phyloP scores from a whole-genome alignment of 2,888 invertebrate genomes.

The Folsomia candida region DNA sequence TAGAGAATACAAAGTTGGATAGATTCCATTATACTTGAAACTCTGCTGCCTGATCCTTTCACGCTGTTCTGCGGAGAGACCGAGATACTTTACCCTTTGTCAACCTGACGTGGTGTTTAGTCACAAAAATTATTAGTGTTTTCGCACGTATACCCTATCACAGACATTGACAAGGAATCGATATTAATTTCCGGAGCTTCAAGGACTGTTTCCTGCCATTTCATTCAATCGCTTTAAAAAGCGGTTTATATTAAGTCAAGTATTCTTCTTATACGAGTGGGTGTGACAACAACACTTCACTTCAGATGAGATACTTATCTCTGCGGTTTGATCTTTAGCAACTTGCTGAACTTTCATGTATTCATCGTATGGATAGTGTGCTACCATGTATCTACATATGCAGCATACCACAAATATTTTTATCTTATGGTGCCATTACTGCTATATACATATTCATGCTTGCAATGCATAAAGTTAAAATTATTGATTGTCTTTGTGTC shows the following conservation, averaged over 20 bases:
- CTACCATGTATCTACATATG: too few relatives aligned
- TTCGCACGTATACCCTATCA: background rate
- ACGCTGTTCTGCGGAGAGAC: background rate
- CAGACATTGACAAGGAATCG: conserved; percentile 12
- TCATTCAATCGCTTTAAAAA: background rate
- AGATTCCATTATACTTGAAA: background rate
- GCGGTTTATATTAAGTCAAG: background rate
- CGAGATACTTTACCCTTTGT: background rate
- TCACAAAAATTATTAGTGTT: background rate
- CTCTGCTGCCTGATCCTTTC: background rate
- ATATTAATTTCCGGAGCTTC: conserved; percentile 28
- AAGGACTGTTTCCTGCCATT: background rate
- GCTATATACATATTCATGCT: too few relatives aligned
- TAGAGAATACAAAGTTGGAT: background rate
- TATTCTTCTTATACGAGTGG: background rate
- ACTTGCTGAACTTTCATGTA: too few relatives aligned
- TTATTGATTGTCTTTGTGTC: too few relatives aligned
- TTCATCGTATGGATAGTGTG: too few relatives aligned
- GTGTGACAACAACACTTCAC: background rate
- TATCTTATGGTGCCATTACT: too few relatives aligned
- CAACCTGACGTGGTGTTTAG: background rate
- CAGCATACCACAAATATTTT: too few relatives aligned
- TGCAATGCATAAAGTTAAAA: too few relatives aligned
- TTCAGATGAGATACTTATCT: too few relatives aligned
- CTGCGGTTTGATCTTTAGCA: too few relatives aligned